phyloP scores from a whole-genome alignment of 2,888 invertebrate species.

The Scaptomyza tumidula region DNA sequence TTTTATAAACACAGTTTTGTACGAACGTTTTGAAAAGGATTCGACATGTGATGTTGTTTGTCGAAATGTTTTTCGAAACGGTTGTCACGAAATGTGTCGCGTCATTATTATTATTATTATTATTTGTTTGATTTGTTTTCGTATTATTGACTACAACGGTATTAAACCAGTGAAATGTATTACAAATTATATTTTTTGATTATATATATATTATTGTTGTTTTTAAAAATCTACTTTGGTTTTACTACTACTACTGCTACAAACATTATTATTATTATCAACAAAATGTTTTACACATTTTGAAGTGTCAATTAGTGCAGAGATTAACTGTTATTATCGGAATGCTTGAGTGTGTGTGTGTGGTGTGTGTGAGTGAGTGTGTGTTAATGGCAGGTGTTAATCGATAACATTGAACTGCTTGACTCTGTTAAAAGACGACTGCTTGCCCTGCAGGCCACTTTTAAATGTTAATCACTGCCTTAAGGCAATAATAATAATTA shows the following conservation, averaged over 20 bases:
- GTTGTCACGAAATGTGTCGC: conserved; percentile 16
- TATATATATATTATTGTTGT: conserved; percentile 21
- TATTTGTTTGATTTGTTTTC: conserved; percentile 7
- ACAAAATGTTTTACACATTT: background rate
- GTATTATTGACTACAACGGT: conserved; percentile 19
- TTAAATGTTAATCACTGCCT: conserved; percentile 9
- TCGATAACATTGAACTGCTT: conserved; percentile 38
- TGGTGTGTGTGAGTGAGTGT: background rate
- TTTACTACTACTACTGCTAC: background rate
- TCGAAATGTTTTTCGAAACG: conserved; percentile 1
- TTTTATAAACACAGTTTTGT: conserved; percentile 4
- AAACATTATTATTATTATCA: background rate
- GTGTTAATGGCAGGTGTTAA: conserved; percentile 6
- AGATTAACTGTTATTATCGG: background rate
- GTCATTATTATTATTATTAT: too few species aligned
- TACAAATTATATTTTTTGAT: conserved; percentile 23
- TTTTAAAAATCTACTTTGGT: conserved; percentile 2
- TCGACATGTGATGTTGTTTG: background rate
- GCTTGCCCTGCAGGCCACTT: conserved; percentile 20
- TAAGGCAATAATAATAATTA: conserved; percentile 9
- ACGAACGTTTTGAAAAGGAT: conserved; percentile 4
- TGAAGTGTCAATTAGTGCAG: conserved; percentile 4
- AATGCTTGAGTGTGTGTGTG: background rate
- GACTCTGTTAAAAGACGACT: conserved; percentile 18
- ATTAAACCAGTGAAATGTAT: conserved; percentile 37